Evolutionary conservation across 2,888 invertebrate species (phyloP).

Genomic region (Leptinotarsa haldemani): DNA sequence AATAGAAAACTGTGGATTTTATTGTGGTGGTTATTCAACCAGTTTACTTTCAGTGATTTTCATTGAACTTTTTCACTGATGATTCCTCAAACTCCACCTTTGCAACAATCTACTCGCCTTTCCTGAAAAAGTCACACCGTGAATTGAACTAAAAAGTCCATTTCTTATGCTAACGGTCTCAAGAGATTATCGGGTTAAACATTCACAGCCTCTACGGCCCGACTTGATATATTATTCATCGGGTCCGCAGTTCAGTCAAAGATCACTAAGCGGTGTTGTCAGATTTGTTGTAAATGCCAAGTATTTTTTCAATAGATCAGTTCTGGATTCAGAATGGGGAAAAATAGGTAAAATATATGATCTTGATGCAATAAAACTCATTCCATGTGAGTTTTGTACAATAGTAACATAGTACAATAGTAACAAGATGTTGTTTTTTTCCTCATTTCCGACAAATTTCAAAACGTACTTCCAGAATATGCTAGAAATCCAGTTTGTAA

Average conservation of each 20-base stretch:
- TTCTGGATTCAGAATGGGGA: too few relatives aligned
- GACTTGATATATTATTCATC: slow-evolving; percentile 14
- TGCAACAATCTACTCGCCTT: background rate
- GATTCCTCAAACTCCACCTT: background rate
- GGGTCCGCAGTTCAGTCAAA: slow-evolving; percentile 3
- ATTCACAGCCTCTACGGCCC: background rate
- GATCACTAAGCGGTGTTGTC: background rate
- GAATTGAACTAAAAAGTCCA: background rate
- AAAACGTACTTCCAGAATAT: too few relatives aligned
- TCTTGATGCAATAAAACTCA: too few relatives aligned
- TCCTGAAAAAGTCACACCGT: background rate
- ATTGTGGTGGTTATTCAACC: background rate
- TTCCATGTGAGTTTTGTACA: too few relatives aligned
- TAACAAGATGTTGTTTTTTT: too few relatives aligned
- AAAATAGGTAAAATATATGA: too few relatives aligned
- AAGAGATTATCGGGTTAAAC: background rate
- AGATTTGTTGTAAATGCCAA: background rate
- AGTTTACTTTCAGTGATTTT: background rate
- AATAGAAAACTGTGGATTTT: too few relatives aligned
- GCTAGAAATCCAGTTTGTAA: too few relatives aligned
- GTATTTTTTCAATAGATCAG: background rate
- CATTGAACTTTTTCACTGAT: background rate
- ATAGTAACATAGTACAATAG: too few relatives aligned
- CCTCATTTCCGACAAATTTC: too few relatives aligned
- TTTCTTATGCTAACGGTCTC: slow-evolving; percentile 12